Base-by-base conservation (phyloP, 2,797 vertebrate species). In the Champsocephalus esox region DNA sequence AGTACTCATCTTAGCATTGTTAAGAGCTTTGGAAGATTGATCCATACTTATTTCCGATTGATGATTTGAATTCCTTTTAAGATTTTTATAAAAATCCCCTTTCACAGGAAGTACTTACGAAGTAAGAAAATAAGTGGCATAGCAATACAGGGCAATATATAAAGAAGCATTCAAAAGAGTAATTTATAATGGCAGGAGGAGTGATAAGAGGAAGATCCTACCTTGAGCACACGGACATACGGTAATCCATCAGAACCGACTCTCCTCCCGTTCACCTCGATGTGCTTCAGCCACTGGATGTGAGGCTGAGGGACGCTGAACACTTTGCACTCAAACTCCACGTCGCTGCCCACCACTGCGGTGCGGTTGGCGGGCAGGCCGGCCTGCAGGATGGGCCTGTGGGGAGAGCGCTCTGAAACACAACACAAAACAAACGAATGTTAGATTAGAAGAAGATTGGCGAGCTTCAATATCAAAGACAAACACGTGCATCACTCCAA, bases 301-400 rank as follows among this genome's bases (percentile, higher is more conserved):
- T 99, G 98, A 59, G 98, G 98, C 91, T 99, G 98, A 2, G 98
- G 97, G 87, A 99, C 98, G 0, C 98, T 99, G 91, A 99, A 99
- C 70, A 99, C 98, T 67, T 99, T 99, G 92, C 98, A 99, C 84
- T 96, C 96, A 63, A 99, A 99, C 92, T 98, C 97, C 81, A 99
- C 98, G 0, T 99, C 97, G 70, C 96, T 98, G 67, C 98, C 98
- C 84, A 99, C 93, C 70, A 97, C 96, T 28, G 94, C 98, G 0
- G 97, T 98, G 81, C 97, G 97, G 91, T 99, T 99, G 48, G 97
- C 98, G 0, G 98, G 98, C 24, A 99, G 83, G 45, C 98, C 98
- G 0, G 98, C 98, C 92, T 99, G 98, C 45, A 99, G 95, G 82
- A 99, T 99, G 9, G 98, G 98, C 72, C 98, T 95, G 86, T 99